Conservation (phyloP, 2,888 invertebrate genomes). For the Oxytorus armatus region DNA sequence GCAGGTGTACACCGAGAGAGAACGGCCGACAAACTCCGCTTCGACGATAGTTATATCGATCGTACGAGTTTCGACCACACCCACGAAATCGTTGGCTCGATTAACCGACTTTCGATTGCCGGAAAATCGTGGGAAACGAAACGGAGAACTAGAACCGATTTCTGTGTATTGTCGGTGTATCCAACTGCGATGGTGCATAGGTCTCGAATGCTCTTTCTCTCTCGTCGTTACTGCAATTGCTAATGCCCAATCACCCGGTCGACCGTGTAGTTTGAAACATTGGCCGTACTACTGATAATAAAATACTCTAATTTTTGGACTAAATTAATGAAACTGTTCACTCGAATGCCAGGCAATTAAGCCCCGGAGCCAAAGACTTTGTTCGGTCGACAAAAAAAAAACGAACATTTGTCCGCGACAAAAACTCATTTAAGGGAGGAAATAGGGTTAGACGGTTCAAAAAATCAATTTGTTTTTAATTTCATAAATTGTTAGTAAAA, state of each 20-base stretch:
- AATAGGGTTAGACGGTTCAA: too few relatives aligned
- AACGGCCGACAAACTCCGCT: conserved; percentile 19
- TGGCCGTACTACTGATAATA: conserved; percentile 22
- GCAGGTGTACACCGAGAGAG: conserved; percentile 57
- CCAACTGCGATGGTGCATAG: conserved; percentile 19
- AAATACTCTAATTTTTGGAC: conserved; percentile 36
- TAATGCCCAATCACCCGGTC: conserved; percentile 36
- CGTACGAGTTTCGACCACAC: conserved; percentile 50
- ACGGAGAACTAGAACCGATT: conserved; percentile 20
- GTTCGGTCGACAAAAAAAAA: too few relatives aligned
- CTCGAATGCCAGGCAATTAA: too few relatives aligned
- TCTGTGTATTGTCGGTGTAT: not conserved
- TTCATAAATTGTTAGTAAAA: too few relatives aligned
- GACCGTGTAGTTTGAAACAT: conserved; percentile 37
- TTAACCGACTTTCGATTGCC: conserved; percentile 68
- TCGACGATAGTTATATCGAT: conserved; percentile 35
- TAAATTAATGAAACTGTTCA: conserved; percentile 20
- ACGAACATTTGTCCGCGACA: too few relatives aligned
- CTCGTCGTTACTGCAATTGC: conserved; percentile 29
- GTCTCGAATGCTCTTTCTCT: conserved; percentile 27
- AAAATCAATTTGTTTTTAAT: too few relatives aligned
- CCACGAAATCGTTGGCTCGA: conserved; percentile 58
- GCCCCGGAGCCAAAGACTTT: too few relatives aligned
- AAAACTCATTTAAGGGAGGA: too few relatives aligned
- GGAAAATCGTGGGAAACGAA: conserved; percentile 63